Base-by-base conservation (phyloP, 2,888 invertebrate species). In the Mythimna ferrago region DNA sequence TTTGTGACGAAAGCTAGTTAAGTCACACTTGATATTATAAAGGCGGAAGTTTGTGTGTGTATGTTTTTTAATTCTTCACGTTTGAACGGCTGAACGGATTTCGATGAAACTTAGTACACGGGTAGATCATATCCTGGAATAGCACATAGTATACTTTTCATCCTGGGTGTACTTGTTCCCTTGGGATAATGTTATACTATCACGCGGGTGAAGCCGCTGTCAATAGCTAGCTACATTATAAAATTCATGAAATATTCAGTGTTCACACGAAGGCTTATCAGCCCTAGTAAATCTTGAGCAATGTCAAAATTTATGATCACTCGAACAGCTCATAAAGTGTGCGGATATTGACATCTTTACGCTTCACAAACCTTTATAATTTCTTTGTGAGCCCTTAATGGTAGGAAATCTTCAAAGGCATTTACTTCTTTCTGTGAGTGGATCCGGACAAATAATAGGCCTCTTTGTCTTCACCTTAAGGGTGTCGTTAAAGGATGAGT, bases 311-410 rank as follows among this genome's bases (percentile, higher is more conserved):
- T 83, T 78, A 87, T 78, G 80, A 79, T 81, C 88, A 85, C 82
- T 88, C 82, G 73, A 80, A 80, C 76, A 73, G 76, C 75, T 88
- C 89, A 82, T 91, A 90, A 91, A 90, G 66, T 67, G 72, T 79
- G 84, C 66, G 80, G 83, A 88, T 89, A 89, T 86, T 80, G 79
- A 78, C 70, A 69, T 66, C 73, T 66, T 86, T 78, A 84, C 76
- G 77, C 63, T 71, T 72, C 76, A 80, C 82, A 76, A 77, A 76
- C 73, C 65, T 64, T 66, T 64, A 76, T 72, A 73, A 82, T 84
- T 73, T 77, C 61, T 76, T 68, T 51, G 56, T 71, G 67, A 58
- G 51, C 9, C 26, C 11, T 58, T 60, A 56, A 75, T 44, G 74
- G 19, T 14, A 66, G 60, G 80, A 66, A 68, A 66, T 73, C 66